These are phyloP conservation scores for Acanthosoma haemorrhoidale DNA, from an alignment of 2,888 invertebrate species.

Conservation along the genomic window DNA sequence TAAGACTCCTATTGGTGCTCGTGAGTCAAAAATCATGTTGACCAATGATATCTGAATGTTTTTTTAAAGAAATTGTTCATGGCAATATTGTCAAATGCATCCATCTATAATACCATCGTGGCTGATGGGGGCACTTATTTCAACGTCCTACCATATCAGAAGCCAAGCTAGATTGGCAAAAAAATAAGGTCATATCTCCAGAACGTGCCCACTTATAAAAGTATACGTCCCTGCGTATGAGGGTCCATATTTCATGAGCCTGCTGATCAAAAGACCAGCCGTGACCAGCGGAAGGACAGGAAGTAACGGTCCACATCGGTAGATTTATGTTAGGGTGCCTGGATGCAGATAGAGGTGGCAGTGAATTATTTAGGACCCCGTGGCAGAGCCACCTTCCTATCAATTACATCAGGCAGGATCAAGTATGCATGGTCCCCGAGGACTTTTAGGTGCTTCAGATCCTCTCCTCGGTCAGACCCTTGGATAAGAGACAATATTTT, in stretches of 20 bases:
- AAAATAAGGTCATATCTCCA: neutral
- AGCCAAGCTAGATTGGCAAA: neutral
- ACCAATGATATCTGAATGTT: too few species aligned
- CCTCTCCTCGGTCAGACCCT: too few species aligned
- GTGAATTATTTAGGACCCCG: conserved; percentile 11
- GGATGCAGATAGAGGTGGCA: conserved; percentile 19
- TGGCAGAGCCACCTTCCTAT: conserved; percentile 2
- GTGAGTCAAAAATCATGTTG: too few species aligned
- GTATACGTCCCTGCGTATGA: neutral
- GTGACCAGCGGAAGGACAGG: neutral
- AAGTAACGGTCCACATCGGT: conserved; percentile 7
- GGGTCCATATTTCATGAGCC: neutral
- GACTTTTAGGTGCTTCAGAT: neutral
- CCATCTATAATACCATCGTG: too few species aligned
- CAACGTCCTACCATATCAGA: too few species aligned
- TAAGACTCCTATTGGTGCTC: too few species aligned
- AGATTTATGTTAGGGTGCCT: conserved; percentile 6
- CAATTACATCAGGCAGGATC: conserved; percentile 23
- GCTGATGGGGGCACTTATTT: neutral
- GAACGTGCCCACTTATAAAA: neutral
- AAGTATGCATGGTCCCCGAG: conserved; percentile 23
- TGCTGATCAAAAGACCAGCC: neutral
- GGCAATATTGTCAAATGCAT: too few species aligned
- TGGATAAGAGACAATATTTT: too few species aligned
- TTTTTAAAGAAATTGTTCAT: too few species aligned